Conservation (phyloP, 1,140 invertebrate species). For the Aphaenogaster rudis region DNA sequence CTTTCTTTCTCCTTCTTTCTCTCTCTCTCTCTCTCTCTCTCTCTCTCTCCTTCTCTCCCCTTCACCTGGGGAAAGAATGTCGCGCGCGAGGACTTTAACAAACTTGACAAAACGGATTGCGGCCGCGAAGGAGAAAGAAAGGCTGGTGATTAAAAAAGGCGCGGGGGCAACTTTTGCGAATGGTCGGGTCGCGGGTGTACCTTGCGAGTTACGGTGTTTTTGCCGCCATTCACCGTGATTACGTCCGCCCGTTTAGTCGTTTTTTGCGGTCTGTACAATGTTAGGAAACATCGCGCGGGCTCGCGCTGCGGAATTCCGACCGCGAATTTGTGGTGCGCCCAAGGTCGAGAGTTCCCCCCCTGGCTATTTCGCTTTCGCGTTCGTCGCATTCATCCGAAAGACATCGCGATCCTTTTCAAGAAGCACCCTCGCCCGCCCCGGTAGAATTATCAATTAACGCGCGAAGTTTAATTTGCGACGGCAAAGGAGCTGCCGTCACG, state of each 20-base stretch:
- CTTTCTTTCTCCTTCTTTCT: background rate
- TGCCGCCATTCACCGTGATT: background rate
- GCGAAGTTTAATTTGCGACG: conserved; percentile 22
- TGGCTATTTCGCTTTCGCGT: background rate
- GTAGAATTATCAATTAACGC: conserved; percentile 40
- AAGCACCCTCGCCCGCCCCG: background rate
- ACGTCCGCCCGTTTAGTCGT: background rate
- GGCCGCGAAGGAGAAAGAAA: background rate
- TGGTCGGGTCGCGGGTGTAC: background rate
- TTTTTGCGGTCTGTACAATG: background rate
- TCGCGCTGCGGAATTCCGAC: background rate
- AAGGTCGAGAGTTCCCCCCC: background rate
- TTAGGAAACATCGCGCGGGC: background rate
- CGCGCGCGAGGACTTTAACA: conserved; percentile 26
- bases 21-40: no score
- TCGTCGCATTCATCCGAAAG: background rate
- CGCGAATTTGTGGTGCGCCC: background rate
- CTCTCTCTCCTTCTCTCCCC: background rate
- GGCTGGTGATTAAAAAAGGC: conserved; percentile 28
- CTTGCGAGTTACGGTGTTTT: background rate
- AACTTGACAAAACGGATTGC: conserved; percentile 55
- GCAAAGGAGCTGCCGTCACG: background rate
- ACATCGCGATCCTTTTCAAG: conserved; percentile 3
- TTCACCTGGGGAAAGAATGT: conserved; percentile 12
- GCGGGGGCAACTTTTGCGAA: background rate